Base-by-base conservation (phyloP, 1,140 invertebrate genomes). In the Mactra quadrangularis region DNA sequence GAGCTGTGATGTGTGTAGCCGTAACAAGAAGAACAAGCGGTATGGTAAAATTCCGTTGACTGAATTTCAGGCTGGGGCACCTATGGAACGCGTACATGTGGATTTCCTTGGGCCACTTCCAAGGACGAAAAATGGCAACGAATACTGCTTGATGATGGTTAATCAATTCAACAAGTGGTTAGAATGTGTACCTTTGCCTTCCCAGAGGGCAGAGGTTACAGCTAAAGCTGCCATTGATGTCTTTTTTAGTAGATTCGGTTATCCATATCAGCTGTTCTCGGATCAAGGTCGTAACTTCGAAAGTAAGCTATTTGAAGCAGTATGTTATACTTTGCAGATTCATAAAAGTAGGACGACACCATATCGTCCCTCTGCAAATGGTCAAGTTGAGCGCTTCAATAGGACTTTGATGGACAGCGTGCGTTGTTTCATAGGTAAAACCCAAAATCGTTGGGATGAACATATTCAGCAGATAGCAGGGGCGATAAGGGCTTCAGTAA, bases 81-180 rank as follows among this genome's bases (percentile, higher is more conserved):
- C 35, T 11, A 68, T 68, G 64, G 41, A 68, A 27, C n/a, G 64
- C 22, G 25, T 68, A 13, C 38, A 68, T 19, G 4, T 68, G 2
- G 41, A 68, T 27, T 68, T 68, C 22, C 13, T 45, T 15, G 64
- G 64, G 4, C 64, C 45, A 50, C 15, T 68, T 2, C 41, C 62
- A 19, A 83, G 52, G 27, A 87, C 87, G 0, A 15, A 64, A 22
- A 77, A 64, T 27, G 87, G 86, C 0, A 90, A 90, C 22, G 84
- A 72, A 41, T 84, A 88, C 25, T 74, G 89, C 52, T 47, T 89
- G 9, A 82, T 89, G n/a, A 52, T 86, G 0, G 84, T 81, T 0
- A 86, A 91, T 81, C 87, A 89, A 60, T 87, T 91, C 27, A 90
- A 90, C 0, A 87, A 88, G 68, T 93, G 79, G 74, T 66, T 86